Conservation (phyloP, 2,888 invertebrate species). For the Trachelus troglodyta region DNA sequence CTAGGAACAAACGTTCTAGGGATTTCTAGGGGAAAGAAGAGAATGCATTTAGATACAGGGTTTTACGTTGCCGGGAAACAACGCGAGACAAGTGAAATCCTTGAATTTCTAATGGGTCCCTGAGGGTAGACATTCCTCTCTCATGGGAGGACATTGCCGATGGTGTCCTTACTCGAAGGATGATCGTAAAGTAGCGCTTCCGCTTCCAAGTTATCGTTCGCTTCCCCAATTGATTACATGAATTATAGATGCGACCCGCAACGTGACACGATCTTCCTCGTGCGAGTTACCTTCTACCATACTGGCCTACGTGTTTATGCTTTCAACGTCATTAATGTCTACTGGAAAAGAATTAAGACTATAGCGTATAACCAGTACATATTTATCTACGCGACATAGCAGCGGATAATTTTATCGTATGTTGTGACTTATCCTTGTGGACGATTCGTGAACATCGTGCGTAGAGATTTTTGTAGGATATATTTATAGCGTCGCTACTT, state of each 20-base stretch:
- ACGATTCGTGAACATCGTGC: not conserved
- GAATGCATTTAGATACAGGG: not conserved
- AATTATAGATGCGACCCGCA: slow-evolving; percentile 45
- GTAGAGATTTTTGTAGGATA: not conserved
- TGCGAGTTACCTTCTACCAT: slow-evolving; percentile 10
- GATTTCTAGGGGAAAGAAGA: not conserved
- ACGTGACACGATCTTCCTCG: not conserved
- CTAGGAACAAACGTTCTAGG: not conserved
- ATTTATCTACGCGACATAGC: not conserved
- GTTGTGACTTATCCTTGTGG: not conserved
- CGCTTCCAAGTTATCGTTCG: slow-evolving; percentile 44
- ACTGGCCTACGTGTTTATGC: slow-evolving; percentile 46
- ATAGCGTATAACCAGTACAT: not conserved
- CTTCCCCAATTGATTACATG: slow-evolving; percentile 54
- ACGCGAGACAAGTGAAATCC: not conserved
- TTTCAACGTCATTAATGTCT: slow-evolving; percentile 50
- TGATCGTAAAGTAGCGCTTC: slow-evolving; percentile 39
- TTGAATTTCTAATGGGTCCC: not conserved
- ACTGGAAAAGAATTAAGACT: slow-evolving; percentile 44
- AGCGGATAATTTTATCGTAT: not conserved
- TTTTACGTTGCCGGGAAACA: not conserved
- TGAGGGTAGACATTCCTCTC: not conserved
- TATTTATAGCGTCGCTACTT: not conserved
- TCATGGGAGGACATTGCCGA: not conserved
- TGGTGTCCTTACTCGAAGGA: slow-evolving; percentile 18